These are phyloP conservation scores for Hipparchia semele DNA, from an alignment of 2,888 invertebrate genomes.

Conservation along the genomic window DNA sequence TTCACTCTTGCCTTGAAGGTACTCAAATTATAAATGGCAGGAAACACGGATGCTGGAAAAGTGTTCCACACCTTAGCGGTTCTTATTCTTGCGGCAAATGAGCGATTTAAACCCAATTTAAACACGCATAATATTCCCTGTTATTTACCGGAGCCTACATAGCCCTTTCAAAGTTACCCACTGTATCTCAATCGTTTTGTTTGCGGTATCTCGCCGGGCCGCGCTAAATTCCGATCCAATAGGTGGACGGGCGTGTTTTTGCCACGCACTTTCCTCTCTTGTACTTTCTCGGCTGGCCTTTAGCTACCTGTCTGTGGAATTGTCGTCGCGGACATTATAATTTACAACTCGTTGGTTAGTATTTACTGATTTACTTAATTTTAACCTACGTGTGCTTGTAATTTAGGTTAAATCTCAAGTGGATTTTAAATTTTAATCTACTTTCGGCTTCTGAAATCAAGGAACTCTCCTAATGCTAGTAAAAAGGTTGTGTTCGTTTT, in stretches of 20 bases:
- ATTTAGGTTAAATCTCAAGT: neutral
- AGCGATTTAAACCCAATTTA: too few relatives aligned
- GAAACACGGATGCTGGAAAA: too few relatives aligned
- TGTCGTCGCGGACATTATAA: constrained; percentile 14
- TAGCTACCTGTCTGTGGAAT: constrained; percentile 36
- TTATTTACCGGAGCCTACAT: too few relatives aligned
- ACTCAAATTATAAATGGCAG: too few relatives aligned
- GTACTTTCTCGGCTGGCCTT: constrained; percentile 62
- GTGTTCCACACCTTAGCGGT: too few relatives aligned
- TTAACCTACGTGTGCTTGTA: neutral
- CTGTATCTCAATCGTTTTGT: constrained; percentile 15
- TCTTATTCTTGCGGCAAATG: too few relatives aligned
- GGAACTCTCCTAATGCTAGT: too few relatives aligned
- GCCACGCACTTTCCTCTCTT: constrained; percentile 74
- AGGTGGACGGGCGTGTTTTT: constrained; percentile 59
- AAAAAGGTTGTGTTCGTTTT: too few relatives aligned
- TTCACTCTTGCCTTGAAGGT: too few relatives aligned
- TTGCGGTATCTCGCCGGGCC: neutral
- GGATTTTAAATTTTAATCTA: too few relatives aligned
- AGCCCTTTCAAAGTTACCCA: neutral
- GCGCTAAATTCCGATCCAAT: constrained; percentile 58
- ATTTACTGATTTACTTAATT: neutral
- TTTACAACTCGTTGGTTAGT: neutral
- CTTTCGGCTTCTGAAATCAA: too few relatives aligned
- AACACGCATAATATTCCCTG: too few relatives aligned